Evolutionary conservation across 2,888 invertebrate species (phyloP), one percentile per base, ranked within the genome.

Genomic region (Endotricha flammealis): DNA sequence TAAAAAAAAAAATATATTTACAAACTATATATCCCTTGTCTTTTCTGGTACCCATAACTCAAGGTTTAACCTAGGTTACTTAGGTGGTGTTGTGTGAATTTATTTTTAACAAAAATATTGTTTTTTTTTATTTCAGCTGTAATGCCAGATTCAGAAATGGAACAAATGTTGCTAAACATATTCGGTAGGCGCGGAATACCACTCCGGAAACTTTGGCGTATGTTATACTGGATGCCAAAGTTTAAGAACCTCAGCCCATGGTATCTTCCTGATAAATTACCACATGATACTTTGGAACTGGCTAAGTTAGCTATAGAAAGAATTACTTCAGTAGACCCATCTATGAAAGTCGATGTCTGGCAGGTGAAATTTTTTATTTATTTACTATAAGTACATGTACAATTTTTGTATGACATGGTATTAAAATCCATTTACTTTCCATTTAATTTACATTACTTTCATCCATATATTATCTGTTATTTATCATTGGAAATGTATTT

Each of bases 141-240:
- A 1, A 93, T 96, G 51, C 98, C 98, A 0, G 99, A 99, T 71
- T 87, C 89, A 39, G 97, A 98, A 77, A 90, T 95, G 86, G 94
- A 97, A 62, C 87, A 90, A 34, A 92, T 96, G 74, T 78, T 99
- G 5, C 59, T 93, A 1, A 94, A 93, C 58, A 90, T 93, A 30
- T 99, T 98, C 78, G 98, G 99, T 0, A 80, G 80, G 12, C 83
- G 91, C 46, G 94, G 94, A 0, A 88, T 89, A 60, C 93, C 94
- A 0, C 64, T 93, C 3, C 82, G 93, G 36, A 94, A 93, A 59
- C 93, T 88, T 59, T 92, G 93, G 92, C 86, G 93, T 7, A 93
- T 95, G 92, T 90, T 93, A 90, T 95, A 95, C 58, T 95, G 94
- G 95, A 92, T 94, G 92, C 97, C 98, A 0, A 99, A 99, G 72